Conservation (phyloP, 2,888 invertebrate species). For the Andrena dorsata region DNA sequence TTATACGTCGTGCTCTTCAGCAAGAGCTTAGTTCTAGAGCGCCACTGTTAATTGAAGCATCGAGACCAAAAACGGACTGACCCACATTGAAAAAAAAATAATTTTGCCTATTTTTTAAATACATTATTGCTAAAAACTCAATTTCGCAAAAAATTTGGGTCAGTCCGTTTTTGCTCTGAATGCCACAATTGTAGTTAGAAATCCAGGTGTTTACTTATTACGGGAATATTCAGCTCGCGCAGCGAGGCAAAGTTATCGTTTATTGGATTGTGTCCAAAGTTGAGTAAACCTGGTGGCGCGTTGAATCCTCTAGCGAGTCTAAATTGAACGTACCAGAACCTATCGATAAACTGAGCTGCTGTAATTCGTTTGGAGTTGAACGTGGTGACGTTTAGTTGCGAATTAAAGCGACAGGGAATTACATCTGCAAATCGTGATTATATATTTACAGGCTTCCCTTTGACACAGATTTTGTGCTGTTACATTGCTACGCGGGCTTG, state of each 20-base stretch:
- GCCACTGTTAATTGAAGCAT: too few relatives aligned
- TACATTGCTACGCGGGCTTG: neutral
- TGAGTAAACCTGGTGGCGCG: conserved; percentile 22
- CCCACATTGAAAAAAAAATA: too few relatives aligned
- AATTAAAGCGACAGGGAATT: neutral
- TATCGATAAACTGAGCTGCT: conserved; percentile 7
- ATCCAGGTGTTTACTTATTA: neutral
- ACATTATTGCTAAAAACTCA: too few relatives aligned
- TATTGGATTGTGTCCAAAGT: conserved; percentile 19
- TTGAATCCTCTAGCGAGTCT: conserved; percentile 24
- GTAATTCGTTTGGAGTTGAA: conserved; percentile 10
- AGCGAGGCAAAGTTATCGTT: conserved; percentile 6
- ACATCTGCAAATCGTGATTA: neutral
- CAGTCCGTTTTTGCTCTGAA: neutral
- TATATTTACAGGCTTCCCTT: neutral
- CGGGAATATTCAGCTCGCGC: neutral
- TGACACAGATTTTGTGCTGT: neutral
- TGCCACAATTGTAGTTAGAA: neutral
- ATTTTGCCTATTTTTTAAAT: neutral
- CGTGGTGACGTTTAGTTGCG: neutral
- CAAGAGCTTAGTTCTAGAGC: too few relatives aligned
- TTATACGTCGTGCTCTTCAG: too few relatives aligned
- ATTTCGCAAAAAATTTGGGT: too few relatives aligned
- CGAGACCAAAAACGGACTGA: too few relatives aligned
- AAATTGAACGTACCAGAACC: conserved; percentile 10